Base-by-base conservation (phyloP, 2,888 invertebrate species). In the Abscondita cerata region DNA sequence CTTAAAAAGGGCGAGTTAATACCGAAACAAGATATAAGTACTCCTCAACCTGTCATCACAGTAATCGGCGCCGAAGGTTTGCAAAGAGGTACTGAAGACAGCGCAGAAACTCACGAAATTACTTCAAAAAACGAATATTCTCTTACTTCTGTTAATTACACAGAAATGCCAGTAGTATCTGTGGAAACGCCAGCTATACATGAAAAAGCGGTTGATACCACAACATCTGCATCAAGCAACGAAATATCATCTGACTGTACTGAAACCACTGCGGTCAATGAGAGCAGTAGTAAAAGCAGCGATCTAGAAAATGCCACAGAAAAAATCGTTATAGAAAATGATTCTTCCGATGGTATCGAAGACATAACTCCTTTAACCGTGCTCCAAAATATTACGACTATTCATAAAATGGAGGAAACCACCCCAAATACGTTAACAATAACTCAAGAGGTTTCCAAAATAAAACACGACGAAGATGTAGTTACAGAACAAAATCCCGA, bases 61-160 rank as follows among this genome's bases (percentile, higher is more conserved):
- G 75, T 82, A 3, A 79, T 82, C 52, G 83, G 82, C 11, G 81
- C 81, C 2, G 82, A 82, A 72, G 82, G 81, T 1, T 71, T 82
- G 3, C 80, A 81, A 71, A 72, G 80, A 55, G 80, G 76, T 3
- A 76, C 73, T 31, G 75, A 75, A 34, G 75, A 76, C 47, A 68
- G 69, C 12, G 67, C 70, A 11, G 75, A 75, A 48, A 66, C 64
- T 15, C 70, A 72, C 18, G 73, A 73, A 52, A 36, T 59, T 20
- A 25, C 25, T 6, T 6, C 25, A 25, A 25, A 18, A 11, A 44
- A 44, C 18, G 55, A 55, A 34, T n/a, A 36, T 50, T 62, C 67
- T 2, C 25, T 6, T 25, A 4, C 25, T 4, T 2, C 2, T 4
- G 48, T 67, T 12, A 68, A 71, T 25, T 44, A 44, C 18, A 44